These are phyloP conservation scores for Catharus ustulatus DNA, from an alignment of 2,797 vertebrate species.

Conservation along the genomic window DNA sequence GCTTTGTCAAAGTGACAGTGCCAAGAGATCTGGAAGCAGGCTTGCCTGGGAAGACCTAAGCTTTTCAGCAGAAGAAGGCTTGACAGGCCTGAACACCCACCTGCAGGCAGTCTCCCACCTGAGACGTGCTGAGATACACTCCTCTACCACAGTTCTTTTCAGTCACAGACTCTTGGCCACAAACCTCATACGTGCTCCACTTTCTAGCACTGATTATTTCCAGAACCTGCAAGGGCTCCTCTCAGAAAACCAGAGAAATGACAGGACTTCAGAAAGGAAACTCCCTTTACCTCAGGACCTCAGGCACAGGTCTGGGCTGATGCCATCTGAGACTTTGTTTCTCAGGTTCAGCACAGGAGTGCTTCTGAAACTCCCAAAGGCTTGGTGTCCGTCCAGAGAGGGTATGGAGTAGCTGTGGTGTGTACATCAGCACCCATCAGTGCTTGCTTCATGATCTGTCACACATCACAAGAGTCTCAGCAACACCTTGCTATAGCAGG, in stretches of 20 bases:
- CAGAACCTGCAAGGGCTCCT: not conserved
- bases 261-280: too few species aligned
- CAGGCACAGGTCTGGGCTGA: not conserved
- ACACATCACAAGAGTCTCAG: too few species aligned
- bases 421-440: not conserved
- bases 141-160: not conserved
- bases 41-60: not conserved
- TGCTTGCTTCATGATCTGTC: too few species aligned
- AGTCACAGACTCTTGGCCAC: not conserved
- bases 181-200: not conserved
- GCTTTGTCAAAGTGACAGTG: not conserved
- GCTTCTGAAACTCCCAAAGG: not conserved
- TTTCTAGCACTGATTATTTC: not conserved
- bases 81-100: not conserved
- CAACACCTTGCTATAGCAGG: too few species aligned
- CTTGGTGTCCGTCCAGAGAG: rapidly evolving
- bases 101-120: not conserved
- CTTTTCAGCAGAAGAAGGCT: not conserved
- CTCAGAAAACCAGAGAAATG: not conserved
- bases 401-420: not conserved
- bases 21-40: not conserved
- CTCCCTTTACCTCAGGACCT: not conserved
- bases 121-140: not conserved
- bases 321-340: not conserved
- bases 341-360: not conserved